These are phyloP conservation scores for Argyresthia albistria DNA, from an alignment of 2,888 invertebrate species.

Conservation along the genomic window DNA sequence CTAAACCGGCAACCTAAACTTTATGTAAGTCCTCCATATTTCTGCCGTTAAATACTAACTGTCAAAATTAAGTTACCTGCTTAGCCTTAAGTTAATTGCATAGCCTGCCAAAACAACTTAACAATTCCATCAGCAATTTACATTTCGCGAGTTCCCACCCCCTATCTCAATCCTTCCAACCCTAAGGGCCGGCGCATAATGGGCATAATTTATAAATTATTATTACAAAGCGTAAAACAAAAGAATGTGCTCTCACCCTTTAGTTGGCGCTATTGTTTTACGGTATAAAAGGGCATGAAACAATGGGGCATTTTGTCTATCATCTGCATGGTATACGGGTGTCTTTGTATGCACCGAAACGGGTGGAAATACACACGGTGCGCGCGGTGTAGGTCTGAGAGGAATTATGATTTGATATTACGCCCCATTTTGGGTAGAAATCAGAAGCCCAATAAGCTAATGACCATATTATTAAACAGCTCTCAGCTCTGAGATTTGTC, in stretches of 20 bases:
- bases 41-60: too few relatives aligned
- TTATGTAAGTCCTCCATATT: too few relatives aligned
- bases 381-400: too few relatives aligned
- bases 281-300: conserved; percentile 1
- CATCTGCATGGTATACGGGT: conserved; percentile 5
- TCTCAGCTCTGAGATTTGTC: too few relatives aligned
- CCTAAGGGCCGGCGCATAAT: not conserved
- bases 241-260: conserved; percentile 3
- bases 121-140: not conserved
- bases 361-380: not conserved
- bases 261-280: conserved; percentile 1
- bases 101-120: too few relatives aligned
- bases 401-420: too few relatives aligned
- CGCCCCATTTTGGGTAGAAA: too few relatives aligned
- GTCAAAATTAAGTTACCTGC: too few relatives aligned
- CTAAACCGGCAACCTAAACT: too few relatives aligned
- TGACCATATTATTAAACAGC: too few relatives aligned
- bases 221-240: conserved; percentile 3
- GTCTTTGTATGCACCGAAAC: not conserved
- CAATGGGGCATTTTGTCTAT: conserved; percentile 5
- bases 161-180: not conserved
- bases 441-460: too few relatives aligned
- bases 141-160: not conserved
- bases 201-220: not conserved
- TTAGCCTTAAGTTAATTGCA: too few relatives aligned